Conservation (phyloP, 2,113 vertebrate species). For the Triplophysa siluroides region DNA sequence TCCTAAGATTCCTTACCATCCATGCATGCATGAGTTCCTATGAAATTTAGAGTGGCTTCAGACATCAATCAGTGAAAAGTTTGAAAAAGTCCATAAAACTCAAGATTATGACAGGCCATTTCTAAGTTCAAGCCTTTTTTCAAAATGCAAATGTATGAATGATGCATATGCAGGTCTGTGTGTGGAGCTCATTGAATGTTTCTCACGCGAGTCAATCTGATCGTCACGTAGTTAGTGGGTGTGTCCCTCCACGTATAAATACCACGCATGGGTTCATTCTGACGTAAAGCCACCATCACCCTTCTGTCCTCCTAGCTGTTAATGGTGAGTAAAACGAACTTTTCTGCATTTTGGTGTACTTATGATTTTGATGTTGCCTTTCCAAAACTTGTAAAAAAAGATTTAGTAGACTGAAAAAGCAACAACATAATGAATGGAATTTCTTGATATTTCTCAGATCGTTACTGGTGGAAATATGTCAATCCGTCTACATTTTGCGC, state of each 20-base stretch:
- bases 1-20: neutral
- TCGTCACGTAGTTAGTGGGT: constrained; percentile 62
- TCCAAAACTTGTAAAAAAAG: neutral
- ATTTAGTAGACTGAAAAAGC: no score
- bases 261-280: constrained; percentile 42
- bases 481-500: constrained; percentile 62
- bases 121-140: neutral
- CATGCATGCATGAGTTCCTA: neutral
- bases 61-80: neutral
- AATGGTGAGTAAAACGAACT: neutral
- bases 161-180: neutral
- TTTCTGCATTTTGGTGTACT: neutral
- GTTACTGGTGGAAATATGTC: constrained; percentile 55
- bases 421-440: neutral
- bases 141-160: neutral
- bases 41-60: neutral
- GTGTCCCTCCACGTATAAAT: constrained; percentile 76
- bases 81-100: neutral
- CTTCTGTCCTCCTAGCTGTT: constrained; percentile 33
- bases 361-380: neutral
- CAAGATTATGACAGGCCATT: neutral
- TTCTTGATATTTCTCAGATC: neutral
- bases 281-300: constrained; percentile 35
- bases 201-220: neutral
- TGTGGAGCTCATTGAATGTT: constrained; percentile 50